Conservation (phyloP, 2,113 vertebrate genomes). For the Takifugu bimaculatus region DNA sequence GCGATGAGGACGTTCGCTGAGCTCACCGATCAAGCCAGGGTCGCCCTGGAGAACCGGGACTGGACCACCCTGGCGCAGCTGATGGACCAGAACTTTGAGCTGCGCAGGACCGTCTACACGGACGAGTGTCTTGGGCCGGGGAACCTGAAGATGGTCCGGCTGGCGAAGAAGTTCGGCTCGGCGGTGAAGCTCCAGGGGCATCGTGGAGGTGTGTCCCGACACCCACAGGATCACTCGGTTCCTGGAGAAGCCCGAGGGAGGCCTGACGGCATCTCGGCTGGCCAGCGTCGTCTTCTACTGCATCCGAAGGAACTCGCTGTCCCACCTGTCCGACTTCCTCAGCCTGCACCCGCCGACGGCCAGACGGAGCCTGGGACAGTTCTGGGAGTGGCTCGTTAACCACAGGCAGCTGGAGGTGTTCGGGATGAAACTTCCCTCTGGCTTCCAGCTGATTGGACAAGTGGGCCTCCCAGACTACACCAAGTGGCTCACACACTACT, state of each 20-base stretch:
- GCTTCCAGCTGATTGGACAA: constrained; percentile 84
- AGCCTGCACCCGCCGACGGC: constrained; percentile 45
- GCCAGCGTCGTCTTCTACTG: too few species aligned
- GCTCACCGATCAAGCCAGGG: constrained; percentile 76
- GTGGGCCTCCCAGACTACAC: constrained; percentile 83
- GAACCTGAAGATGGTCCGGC: constrained; percentile 77
- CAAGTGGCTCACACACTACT: constrained; percentile 80
- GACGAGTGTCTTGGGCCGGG: constrained; percentile 77
- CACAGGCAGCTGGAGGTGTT: constrained; percentile 69
- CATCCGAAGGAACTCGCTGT: constrained; percentile 34
- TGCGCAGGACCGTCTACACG: constrained; percentile 77
- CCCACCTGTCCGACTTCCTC: constrained; percentile 70
- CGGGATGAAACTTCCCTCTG: constrained; percentile 83
- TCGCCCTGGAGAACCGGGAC: constrained; percentile 62
- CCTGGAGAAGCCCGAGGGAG: constrained; percentile 64
- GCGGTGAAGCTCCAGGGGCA: constrained; percentile 79
- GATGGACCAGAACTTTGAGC: constrained; percentile 81
- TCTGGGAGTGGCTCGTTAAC: constrained; percentile 82
- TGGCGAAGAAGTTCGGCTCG: constrained; percentile 78
- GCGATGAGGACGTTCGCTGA: constrained; percentile 78
- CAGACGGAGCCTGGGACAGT: constrained; percentile 69
- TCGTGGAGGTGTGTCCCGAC: constrained; percentile 78
- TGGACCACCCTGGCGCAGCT: constrained; percentile 72
- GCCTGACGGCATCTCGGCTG: too few species aligned
- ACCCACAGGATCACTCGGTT: constrained; percentile 75